Percentiles rank a stretch among this genome's conserved stretches.
Conservation (phyloP, 92 coral and sea anemone species). For the Parazoanthus darwini region DNA sequence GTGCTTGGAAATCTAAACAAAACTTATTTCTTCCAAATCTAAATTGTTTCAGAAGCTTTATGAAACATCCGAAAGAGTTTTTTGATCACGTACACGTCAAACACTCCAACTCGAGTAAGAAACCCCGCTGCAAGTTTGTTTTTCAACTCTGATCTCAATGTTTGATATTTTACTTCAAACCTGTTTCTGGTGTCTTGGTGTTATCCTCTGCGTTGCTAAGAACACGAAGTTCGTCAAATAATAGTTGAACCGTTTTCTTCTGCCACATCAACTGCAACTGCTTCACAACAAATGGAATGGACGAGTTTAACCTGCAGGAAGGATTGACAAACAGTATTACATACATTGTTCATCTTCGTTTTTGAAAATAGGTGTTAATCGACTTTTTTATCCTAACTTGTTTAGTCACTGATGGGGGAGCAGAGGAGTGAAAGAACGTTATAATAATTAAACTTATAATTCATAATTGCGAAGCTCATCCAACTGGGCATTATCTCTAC, state of each 20-base stretch:
- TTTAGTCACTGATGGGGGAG: background rate
- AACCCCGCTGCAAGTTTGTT: background rate
- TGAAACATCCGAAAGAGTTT: too few relatives aligned
- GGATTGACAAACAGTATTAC: background rate
- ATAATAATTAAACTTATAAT: background rate
- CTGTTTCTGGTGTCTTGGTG: conserved; percentile 48
- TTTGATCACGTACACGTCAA: too few relatives aligned
- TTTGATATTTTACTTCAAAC: conserved; percentile 6
- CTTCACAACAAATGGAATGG: conserved; percentile 76
- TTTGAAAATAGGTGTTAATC: background rate
- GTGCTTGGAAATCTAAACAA: too few relatives aligned
- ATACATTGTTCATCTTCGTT: too few relatives aligned
- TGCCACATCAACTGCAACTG: conserved; percentile 93
- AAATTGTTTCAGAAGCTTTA: too few relatives aligned
- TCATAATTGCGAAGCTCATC: too few relatives aligned
- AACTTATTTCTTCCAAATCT: too few relatives aligned
- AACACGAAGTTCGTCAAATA: conserved; percentile 75
- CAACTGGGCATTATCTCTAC: background rate
- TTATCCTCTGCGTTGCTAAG: conserved; percentile 60
- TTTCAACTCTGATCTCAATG: background rate
- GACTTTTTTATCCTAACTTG: too few relatives aligned
- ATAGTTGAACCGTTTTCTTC: conserved; percentile 72
- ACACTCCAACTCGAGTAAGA: too few relatives aligned
- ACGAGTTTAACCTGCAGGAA: conserved; percentile 69
- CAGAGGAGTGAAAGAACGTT: background rate